These are phyloP conservation scores for Hippoglossus hippoglossus DNA, from an alignment of 2,797 vertebrate genomes.

Conservation along the genomic window DNA sequence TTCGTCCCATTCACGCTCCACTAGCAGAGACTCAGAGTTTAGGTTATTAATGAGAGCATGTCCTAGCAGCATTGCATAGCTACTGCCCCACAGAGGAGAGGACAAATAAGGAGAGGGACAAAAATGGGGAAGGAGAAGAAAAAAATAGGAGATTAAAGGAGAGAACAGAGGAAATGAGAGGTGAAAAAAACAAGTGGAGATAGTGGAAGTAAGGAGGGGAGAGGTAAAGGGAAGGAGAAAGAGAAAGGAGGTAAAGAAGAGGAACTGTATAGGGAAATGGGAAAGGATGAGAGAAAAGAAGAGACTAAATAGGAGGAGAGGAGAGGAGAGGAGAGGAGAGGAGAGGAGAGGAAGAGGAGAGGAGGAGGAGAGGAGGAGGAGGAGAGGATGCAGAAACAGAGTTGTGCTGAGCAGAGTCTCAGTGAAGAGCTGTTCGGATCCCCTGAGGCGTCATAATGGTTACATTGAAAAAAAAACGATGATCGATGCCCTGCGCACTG, in stretches of 20 bases:
- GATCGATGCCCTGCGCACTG: background rate
- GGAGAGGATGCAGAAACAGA: background rate
- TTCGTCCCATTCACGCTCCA: slow-evolving; percentile 77
- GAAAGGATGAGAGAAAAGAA: background rate
- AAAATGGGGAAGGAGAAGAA: background rate
- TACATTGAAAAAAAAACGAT: slow-evolving; percentile 10
- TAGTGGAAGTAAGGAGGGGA: background rate
- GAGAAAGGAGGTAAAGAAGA: background rate
- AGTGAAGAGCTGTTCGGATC: slow-evolving; percentile 11
- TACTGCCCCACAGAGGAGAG: slow-evolving; percentile 55
- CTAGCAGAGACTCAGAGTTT: slow-evolving; percentile 71
- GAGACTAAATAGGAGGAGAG: background rate
- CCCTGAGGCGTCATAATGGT: slow-evolving; percentile 7
- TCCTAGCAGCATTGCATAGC: slow-evolving; percentile 76
- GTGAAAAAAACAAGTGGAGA: background rate
- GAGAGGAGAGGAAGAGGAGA: background rate
- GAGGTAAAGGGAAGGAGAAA: background rate
- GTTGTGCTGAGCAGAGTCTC: background rate
- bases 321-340: background rate
- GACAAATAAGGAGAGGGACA: background rate
- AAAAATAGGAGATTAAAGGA: background rate
- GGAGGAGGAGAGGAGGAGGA: background rate
- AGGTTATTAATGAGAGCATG: slow-evolving; percentile 82
- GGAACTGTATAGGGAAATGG: background rate
- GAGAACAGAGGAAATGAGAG: background rate